Percentiles rank a stretch among this genome's conserved stretches.
Evolutionary conservation across 2,113 vertebrate species (phyloP).

Genomic region (Chaetops frenatus): DNA sequence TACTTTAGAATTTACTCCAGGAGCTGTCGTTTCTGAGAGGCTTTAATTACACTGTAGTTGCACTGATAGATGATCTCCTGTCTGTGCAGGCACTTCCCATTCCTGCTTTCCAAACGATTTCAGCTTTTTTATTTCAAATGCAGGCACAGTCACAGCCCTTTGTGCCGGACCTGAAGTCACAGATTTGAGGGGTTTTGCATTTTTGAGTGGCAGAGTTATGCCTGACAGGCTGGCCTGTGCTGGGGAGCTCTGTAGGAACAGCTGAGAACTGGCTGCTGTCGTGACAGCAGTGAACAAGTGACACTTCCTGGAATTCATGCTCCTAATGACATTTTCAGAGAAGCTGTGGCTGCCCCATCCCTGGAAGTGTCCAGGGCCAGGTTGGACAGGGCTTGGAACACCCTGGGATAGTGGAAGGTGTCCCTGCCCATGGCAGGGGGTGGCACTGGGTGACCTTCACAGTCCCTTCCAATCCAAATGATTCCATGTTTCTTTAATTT

Average conservation of each 20-base stretch:
- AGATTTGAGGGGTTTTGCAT: background rate
- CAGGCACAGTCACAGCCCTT: background rate
- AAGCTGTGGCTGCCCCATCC: background rate
- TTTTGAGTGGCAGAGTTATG: background rate
- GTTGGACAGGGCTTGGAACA: background rate
- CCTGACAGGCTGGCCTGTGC: background rate
- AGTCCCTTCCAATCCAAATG: background rate
- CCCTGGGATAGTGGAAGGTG: background rate
- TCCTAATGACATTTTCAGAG: background rate
- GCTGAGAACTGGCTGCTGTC: background rate
- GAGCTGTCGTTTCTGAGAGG: conserved; percentile 36
- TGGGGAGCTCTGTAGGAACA: background rate
- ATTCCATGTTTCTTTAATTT: background rate
- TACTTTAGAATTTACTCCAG: conserved; percentile 1
- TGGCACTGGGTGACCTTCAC: background rate
- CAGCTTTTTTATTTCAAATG: background rate
- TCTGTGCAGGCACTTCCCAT: conserved; percentile 23
- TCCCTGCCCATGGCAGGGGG: background rate
- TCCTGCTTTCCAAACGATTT: background rate
- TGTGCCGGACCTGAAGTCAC: background rate
- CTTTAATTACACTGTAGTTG: conserved; percentile 50
- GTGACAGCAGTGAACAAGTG: background rate
- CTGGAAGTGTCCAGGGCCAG: background rate
- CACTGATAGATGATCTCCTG: conserved; percentile 32
- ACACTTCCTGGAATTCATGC: background rate